Evolutionary conservation across 2,113 vertebrate genomes (phyloP), one percentile per base, ranked within the genome.

Genomic region (Ophthalmolycus amberensis): DNA sequence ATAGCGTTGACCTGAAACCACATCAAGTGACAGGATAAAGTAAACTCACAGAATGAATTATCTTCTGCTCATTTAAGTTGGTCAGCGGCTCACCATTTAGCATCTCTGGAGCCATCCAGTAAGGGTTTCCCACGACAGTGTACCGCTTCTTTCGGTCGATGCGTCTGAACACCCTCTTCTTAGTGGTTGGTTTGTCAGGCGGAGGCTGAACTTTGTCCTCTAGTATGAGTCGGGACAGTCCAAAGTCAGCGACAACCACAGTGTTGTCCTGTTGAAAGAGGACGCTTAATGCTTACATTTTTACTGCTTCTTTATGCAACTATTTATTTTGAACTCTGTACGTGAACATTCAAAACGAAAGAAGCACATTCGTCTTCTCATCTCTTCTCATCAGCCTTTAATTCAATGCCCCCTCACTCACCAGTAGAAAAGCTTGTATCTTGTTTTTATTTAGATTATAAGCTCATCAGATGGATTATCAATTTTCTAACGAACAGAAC

Each of bases 61-160:
- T 59, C 29, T 20, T 60, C 27, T 58, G 9, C n/a, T 34, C 18
- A 11, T 50, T 48, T 3, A n/a, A 56, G 10, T 11, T 44, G 9
- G 3, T 42, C 3, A 75, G 44, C 3, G 0, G 3, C 88, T 96
- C 84, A 99, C 98, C 98, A 10, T 99, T 98, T 0, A 99, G 94
- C 98, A 99, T 99, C 94, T 99, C 98, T 0, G 98, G 98, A 29
- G 98, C 98, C 98, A 99, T 99, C 98, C 98, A 99, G 90, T 99
- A 99, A 0, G 98, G 98, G 93, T 98, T 99, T 80, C 98, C 98
- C 27, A 99, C 98, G 34, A 99, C 98, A 0, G 98, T 99, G 91
- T 99, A 99, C 81, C 98, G 95, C 88, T 99, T 99, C 71, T 97
- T 98, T 62, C 98, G 94, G 93, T 98, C 97, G 0, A 94, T 95